Percentiles rank a stretch among this genome's conserved stretches.
These are phyloP conservation scores for Sebastes paucispinis DNA, from an alignment of 2,797 vertebrate genomes.

Conservation along the genomic window DNA sequence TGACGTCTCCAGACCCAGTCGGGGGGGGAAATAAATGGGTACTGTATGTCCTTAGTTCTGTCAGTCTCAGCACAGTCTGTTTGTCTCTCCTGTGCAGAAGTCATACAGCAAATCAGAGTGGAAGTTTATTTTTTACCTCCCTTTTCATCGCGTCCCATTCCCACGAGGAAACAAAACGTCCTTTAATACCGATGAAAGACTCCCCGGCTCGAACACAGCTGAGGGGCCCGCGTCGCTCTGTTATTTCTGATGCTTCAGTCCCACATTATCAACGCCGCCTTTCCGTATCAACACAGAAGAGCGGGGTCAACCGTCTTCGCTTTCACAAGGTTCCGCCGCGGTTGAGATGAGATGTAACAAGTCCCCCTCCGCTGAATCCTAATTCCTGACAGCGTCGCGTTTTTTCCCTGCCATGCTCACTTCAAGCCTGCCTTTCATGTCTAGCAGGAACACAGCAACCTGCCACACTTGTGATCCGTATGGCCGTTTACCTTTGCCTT, in stretches of 20 bases:
- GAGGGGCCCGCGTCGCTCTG: slow-evolving; percentile 25
- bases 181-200: slow-evolving; percentile 69
- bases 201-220: slow-evolving; percentile 46
- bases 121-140: slow-evolving; percentile 32
- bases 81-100: slow-evolving; percentile 7
- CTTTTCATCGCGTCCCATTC: slow-evolving; percentile 38
- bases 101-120: slow-evolving; percentile 32
- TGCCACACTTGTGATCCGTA: slow-evolving; percentile 26
- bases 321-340: slow-evolving; percentile 41
- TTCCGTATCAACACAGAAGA: slow-evolving; percentile 21
- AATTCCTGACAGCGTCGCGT: slow-evolving; percentile 53
- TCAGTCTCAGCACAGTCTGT: not conserved
- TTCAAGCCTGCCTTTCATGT: slow-evolving; percentile 49
- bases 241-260: slow-evolving; percentile 49
- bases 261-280: slow-evolving; percentile 43
- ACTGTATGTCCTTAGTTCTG: not conserved
- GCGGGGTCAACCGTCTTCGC: slow-evolving; percentile 56
- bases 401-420: slow-evolving; percentile 24
- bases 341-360: slow-evolving; percentile 46
- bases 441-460: slow-evolving; percentile 21
- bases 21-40: not conserved
- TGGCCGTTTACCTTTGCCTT: slow-evolving; percentile 54
- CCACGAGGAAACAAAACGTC: slow-evolving; percentile 58
- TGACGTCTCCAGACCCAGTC: slow-evolving; percentile 8
- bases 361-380: slow-evolving; percentile 29